These are phyloP conservation scores for Eumacrocentrus americanus DNA, from an alignment of 2,888 invertebrate genomes.

Conservation along the genomic window DNA sequence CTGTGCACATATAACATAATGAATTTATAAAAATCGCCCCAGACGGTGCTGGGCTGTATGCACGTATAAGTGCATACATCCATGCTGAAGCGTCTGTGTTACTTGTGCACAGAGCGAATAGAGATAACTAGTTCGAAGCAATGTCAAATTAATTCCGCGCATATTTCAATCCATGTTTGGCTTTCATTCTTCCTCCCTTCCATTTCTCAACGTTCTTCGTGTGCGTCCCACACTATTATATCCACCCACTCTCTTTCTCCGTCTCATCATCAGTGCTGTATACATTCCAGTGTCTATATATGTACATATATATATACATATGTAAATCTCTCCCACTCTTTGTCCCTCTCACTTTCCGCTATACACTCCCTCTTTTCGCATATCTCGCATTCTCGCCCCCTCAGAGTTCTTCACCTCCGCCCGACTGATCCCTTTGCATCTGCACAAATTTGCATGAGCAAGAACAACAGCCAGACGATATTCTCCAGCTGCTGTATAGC, in stretches of 20 bases:
- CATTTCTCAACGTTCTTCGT: not conserved
- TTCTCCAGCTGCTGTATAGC: not conserved
- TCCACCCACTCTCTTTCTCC: not conserved
- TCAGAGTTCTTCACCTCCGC: not conserved
- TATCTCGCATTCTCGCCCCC: constrained; percentile 9
- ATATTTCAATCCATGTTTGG: constrained; percentile 15
- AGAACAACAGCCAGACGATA: not conserved
- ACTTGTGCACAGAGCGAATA: too few species aligned
- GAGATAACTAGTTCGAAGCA: too few species aligned
- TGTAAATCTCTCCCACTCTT: not conserved
- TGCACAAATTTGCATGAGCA: not conserved
- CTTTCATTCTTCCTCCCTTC: constrained; percentile 9
- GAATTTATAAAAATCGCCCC: too few species aligned
- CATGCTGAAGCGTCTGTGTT: too few species aligned
- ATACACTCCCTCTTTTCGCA: constrained; percentile 4
- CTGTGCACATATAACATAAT: too few species aligned
- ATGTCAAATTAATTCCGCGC: too few species aligned
- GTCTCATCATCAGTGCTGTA: not conserved
- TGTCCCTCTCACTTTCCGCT: constrained; percentile 1
- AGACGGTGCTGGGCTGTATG: too few species aligned
- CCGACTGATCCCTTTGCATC: not conserved
- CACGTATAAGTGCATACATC: too few species aligned
- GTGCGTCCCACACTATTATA: not conserved
- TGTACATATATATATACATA: not conserved
- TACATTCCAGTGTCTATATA: not conserved